Percentiles rank a stretch among this genome's conserved stretches.
phyloP scores from a whole-genome alignment of 2,797 vertebrate species.

The Tachyglossus aculeatus region DNA sequence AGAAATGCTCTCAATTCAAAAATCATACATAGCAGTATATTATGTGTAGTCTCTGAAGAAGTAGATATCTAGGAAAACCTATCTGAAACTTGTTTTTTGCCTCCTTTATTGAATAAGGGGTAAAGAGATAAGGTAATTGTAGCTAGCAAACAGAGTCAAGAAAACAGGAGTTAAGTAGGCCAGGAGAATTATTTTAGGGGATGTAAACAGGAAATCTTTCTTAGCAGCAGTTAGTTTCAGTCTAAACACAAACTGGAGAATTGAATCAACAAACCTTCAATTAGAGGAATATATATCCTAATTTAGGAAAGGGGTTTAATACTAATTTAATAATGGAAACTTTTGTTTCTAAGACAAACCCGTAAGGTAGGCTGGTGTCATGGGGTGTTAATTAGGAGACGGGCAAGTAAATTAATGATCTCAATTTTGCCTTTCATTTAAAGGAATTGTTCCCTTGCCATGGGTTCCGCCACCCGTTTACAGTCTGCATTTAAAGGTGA shows the following conservation, averaged over 20 bases:
- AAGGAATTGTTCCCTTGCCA: too few relatives aligned
- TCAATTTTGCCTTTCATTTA: too few relatives aligned
- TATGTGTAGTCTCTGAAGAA: background rate
- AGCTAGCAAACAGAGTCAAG: background rate
- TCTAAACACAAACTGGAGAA: background rate
- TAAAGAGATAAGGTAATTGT: conserved; percentile 3
- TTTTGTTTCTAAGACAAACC: too few relatives aligned
- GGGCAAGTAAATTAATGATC: too few relatives aligned
- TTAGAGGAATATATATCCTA: background rate
- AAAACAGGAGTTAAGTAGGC: background rate
- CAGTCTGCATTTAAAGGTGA: too few relatives aligned
- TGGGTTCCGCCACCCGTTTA: too few relatives aligned
- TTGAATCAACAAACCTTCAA: background rate
- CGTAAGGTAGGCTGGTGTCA: too few relatives aligned
- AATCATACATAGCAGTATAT: background rate
- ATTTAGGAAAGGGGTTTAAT: background rate
- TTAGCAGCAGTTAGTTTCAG: background rate
- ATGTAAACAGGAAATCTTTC: background rate
- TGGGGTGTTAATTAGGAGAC: too few relatives aligned
- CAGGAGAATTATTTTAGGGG: conserved; percentile 3
- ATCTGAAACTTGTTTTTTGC: background rate
- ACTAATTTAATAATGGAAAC: background rate
- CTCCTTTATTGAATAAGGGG: background rate
- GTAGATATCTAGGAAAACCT: background rate
- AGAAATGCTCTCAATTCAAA: too few relatives aligned